Base-by-base conservation (phyloP, 1,140 invertebrate genomes). In the Subanguina moxae region DNA sequence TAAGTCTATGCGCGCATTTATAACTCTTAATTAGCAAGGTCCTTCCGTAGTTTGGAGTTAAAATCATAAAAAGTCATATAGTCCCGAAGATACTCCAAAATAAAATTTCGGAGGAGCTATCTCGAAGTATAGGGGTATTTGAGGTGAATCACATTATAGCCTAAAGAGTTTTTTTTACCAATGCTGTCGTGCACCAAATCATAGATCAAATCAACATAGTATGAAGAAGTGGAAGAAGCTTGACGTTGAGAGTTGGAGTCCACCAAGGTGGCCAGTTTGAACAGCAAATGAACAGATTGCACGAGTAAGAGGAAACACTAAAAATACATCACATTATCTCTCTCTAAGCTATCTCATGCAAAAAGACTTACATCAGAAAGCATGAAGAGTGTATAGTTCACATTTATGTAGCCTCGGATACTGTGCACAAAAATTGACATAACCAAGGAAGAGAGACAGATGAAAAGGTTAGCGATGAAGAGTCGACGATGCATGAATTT, bases 171-270 rank as follows among this genome's bases (percentile, higher is more conserved):
- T 11, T 38, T 11, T 38, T 38, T 38, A 38, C 32, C 32, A 13
- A 73, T 61, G 42, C 64, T 75, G 23, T 73, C 71, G n/a, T 72
- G n/a, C 19, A 73, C 23, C n/a, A 73, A 45, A 25, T 77, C 72
- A 52, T 73, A 68, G 21, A 52, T 25, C 15, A 73, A 28, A 43
- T 73, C 72, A 1, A 73, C 58, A 48, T 73, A 73, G 52, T 73
- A 75, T 7, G 72, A 28, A 15, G 64, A 68, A 23, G 38, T 48
- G 13, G 58, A 28, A 9, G 71, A 52, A 25, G 58, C 19, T 57
- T 71, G 71, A 32, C 76, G 72, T 30, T 71, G 72, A 11, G 74
- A 43, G 28, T 75, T 68, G 11, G 45, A 19, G 48, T 73, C 68
- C 25, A 38, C n/a, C 9, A 73, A 13, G 17, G 69, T 64, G 28